Percentiles rank a stretch among this genome's conserved stretches.
These are phyloP conservation scores for Tympanoctomys barrerae DNA, from an alignment of 2,797 vertebrate species.

Conservation along the genomic window DNA sequence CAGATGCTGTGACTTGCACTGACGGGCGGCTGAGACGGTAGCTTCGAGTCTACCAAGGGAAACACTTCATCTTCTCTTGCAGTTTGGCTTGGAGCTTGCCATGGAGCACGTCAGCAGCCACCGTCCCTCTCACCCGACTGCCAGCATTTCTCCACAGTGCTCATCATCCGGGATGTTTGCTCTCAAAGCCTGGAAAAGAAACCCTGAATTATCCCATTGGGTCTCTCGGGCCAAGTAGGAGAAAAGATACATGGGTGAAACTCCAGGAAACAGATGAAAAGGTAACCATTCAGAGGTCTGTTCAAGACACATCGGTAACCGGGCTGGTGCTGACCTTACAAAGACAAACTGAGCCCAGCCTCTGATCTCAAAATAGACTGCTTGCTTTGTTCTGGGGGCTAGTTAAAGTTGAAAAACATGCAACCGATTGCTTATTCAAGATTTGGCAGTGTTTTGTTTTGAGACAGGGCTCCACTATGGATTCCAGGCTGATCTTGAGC, in stretches of 20 bases:
- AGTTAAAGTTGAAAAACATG: neutral
- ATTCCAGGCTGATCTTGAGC: neutral
- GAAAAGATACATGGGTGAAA: neutral
- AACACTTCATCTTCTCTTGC: neutral
- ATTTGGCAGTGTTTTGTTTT: neutral
- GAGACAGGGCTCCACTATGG: neutral
- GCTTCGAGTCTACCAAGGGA: neutral
- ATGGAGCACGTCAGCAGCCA: neutral
- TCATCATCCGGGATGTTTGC: neutral
- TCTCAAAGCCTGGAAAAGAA: neutral
- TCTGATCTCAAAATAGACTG: neutral
- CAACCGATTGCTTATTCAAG: neutral
- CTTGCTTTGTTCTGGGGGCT: neutral
- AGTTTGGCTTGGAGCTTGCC: neutral
- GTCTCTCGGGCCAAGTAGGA: neutral
- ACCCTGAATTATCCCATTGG: neutral
- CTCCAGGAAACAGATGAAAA: neutral
- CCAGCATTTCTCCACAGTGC: neutral
- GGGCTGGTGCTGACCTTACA: neutral
- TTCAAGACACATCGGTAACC: neutral
- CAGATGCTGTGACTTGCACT: neutral
- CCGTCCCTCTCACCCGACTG: fast-evolving
- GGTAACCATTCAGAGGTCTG: neutral
- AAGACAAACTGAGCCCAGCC: neutral
- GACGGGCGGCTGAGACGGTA: neutral